Percentiles rank a stretch among this genome's conserved stretches.
These are phyloP conservation scores for Sphinx pinastri DNA, from an alignment of 2,888 invertebrate genomes.

Conservation along the genomic window DNA sequence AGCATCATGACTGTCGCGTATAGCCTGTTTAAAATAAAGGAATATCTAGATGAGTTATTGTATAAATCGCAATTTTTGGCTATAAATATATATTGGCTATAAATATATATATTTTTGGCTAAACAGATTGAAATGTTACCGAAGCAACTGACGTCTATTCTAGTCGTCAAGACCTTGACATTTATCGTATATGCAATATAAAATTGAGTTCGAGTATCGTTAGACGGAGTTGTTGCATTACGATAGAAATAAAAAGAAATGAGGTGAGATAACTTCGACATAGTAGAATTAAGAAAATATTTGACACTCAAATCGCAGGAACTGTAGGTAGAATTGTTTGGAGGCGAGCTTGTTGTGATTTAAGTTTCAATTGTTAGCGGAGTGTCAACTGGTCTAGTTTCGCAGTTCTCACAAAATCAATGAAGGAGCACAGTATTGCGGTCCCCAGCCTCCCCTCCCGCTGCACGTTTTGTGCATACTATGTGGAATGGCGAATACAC, in stretches of 20 bases:
- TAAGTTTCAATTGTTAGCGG: slow-evolving; percentile 28
- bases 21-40: no score
- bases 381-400: slow-evolving; percentile 43
- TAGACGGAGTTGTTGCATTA: background rate
- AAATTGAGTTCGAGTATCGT: background rate
- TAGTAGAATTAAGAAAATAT: no score
- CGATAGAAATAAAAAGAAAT: background rate
- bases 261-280: no score
- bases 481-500: slow-evolving; percentile 35
- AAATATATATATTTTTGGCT: no score
- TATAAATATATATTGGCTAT: background rate
- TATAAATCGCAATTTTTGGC: background rate
- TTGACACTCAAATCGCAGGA: background rate
- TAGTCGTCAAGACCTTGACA: background rate
- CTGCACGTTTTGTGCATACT: slow-evolving; percentile 50
- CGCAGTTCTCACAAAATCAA: slow-evolving; percentile 56
- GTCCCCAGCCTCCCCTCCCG: slow-evolving; percentile 40
- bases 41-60: no score
- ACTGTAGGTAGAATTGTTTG: background rate
- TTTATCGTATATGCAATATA: background rate
- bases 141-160: background rate
- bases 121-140: background rate
- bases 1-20: no score
- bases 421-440: slow-evolving; percentile 53
- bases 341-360: slow-evolving; percentile 25